These are phyloP conservation scores for Nyctereutes procyonoides DNA, from an alignment of 2,113 vertebrate species.

Conservation along the genomic window DNA sequence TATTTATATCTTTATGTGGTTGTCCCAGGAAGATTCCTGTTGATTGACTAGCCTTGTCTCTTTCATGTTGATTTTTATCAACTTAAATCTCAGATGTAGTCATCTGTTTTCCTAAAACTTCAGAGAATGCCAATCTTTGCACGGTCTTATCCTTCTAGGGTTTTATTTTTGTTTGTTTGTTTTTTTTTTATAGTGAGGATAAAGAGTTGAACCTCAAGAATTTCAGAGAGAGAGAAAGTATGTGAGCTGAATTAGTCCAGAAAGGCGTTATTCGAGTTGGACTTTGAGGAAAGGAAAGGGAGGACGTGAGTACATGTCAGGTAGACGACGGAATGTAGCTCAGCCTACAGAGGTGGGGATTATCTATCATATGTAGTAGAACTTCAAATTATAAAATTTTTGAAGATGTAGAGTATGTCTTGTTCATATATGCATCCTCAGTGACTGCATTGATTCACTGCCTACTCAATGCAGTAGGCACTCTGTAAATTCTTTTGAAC, in stretches of 20 bases:
- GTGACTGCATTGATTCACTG: not conserved
- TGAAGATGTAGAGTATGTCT: not conserved
- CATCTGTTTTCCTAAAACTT: not conserved
- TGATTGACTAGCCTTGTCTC: not conserved
- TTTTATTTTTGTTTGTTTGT: no score
- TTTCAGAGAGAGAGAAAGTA: not conserved
- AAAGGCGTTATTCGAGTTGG: not conserved
- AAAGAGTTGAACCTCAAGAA: slow-evolving; percentile 25
- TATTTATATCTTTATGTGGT: not conserved
- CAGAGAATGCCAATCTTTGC: not conserved
- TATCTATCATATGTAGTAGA: not conserved
- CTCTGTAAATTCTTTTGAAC: not conserved
- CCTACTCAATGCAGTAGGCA: no score
- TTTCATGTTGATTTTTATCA: not conserved
- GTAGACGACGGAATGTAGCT: not conserved
- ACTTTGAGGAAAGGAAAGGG: slow-evolving; percentile 23
- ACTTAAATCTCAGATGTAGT: not conserved
- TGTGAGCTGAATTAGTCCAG: not conserved
- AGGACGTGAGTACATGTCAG: not conserved
- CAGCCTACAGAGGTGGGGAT: not conserved
- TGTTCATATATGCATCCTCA: not conserved
- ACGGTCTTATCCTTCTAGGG: not conserved
- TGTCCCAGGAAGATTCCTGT: not conserved
- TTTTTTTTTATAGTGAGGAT: not conserved
- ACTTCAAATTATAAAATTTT: not conserved